Percentiles rank a stretch among this genome's conserved stretches.
phyloP scores from a whole-genome alignment of 2,113 vertebrate species.

The Stigmatopora argus region DNA sequence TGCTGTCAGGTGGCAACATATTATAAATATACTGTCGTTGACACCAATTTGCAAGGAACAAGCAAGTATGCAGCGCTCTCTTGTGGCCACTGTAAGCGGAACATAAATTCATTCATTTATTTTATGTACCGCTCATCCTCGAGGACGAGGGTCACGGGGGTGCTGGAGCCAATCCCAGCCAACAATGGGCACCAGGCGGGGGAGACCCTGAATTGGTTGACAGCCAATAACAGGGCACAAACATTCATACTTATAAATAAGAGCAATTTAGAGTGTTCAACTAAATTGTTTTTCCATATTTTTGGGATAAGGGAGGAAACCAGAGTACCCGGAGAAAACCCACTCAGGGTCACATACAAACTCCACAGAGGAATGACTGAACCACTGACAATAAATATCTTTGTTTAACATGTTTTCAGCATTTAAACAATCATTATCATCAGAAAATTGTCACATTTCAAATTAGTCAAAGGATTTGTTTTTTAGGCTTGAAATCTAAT shows the following conservation, averaged over 20 bases:
- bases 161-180: no score
- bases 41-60: background rate
- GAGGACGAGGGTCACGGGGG: no score
- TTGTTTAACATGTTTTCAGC: background rate
- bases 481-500: conserved; percentile 9
- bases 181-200: no score
- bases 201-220: no score
- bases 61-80: background rate
- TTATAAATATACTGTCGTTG: background rate
- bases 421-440: conserved; percentile 4
- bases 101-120: background rate
- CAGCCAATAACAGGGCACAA: no score
- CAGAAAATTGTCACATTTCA: conserved; percentile 15
- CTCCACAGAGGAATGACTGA: conserved; percentile 2
- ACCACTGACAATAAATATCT: background rate
- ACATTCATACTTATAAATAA: no score
- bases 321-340: no score
- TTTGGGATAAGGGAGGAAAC: no score
- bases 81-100: background rate
- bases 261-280: no score
- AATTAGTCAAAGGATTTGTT: background rate
- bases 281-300: no score
- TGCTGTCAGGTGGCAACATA: background rate
- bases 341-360: conserved; percentile 5
- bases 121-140: no score